A percentile compares a stretch with the other conserved stretches of the same genome.
phyloP scores from a whole-genome alignment of 2,797 vertebrate species.

The Myiothlypis chrysogaster region DNA sequence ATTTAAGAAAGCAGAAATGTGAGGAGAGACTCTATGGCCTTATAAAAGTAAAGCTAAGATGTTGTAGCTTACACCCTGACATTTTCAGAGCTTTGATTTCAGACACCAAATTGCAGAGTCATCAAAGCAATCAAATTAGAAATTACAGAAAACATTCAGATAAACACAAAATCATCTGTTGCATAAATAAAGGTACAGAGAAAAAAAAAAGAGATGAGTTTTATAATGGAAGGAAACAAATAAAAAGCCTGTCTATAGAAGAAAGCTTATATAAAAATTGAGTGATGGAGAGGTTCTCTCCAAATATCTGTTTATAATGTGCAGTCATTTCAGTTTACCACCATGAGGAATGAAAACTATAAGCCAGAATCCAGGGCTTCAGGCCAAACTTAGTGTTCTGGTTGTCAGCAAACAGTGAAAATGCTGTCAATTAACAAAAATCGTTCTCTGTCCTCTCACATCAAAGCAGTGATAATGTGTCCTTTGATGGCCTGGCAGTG shows the following conservation, averaged over 20 bases:
- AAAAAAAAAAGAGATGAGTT: not conserved
- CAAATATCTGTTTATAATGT: not conserved
- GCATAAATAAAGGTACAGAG: not conserved
- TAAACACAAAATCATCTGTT: not conserved
- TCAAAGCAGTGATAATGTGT: not conserved
- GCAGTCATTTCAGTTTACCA: not conserved
- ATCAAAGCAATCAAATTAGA: not conserved
- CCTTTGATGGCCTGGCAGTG: not conserved
- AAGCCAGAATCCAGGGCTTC: not conserved
- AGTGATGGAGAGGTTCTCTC: not conserved
- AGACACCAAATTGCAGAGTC: not conserved
- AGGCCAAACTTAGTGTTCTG: not conserved
- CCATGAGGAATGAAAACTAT: not conserved
- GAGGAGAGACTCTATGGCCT: not conserved
- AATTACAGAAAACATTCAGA: not conserved
- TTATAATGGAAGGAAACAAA: not conserved
- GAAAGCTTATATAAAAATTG: not conserved
- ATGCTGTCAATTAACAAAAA: not conserved
- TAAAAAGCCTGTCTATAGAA: not conserved
- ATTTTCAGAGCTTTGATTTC: slow-evolving; percentile 37
- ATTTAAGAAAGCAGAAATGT: not conserved
- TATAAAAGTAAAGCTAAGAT: not conserved
- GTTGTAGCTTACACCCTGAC: not conserved
- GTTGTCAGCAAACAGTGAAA: slow-evolving; percentile 17
- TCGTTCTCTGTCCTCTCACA: not conserved